Evolutionary conservation across 2,113 vertebrate species (phyloP), one percentile per base, ranked within the genome.

Genomic region (Tachysurus vachellii): DNA sequence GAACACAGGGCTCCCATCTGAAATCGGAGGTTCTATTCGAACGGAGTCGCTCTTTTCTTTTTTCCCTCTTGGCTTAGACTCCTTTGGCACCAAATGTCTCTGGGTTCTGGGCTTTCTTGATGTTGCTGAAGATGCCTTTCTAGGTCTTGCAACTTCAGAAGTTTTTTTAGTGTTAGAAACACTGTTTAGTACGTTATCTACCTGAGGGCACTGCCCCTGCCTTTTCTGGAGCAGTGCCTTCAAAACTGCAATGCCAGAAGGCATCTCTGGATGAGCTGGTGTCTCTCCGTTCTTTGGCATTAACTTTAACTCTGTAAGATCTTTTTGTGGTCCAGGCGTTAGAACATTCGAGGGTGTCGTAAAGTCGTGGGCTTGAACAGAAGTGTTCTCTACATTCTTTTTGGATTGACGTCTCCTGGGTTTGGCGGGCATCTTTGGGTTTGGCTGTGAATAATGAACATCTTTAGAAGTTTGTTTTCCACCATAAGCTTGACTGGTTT

Each of bases 191-290:
- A 89, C 88, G 80, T 84, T 91, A 36, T 91, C 90, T 88, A 90
- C 31, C 13, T 96, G 95, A 92, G 96, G 90, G 7, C 88, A 75
- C 80, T 92, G 90, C 16, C 73, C 91, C 59, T 97, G 96, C 85
- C 97, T 97, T 91, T 97, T 99, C 91, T 98, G 97, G 42, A 98
- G 96, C 90, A 99, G 93, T 92, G 98, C 97, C 91, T 97, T 99
- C 68, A 99, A 92, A 90, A 99, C 97, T 91, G 96, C 96, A 86
- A 99, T 92, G 50, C 98, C 95, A 92, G 97, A 97, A 5, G 97
- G 96, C 57, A 94, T 94, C 92, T 97, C 96, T 80, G 93, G 90
- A 89, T 96, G 85, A 84, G 93, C 91, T 31, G 94, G 91, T 19
- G 92, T 77, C 87, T 94, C 92, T 13, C 95, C 92, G 56, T 93